Evolutionary conservation across 1,140 invertebrate species (phyloP), one percentile per base, ranked within the genome.

Genomic region (Ceratina australensis): DNA sequence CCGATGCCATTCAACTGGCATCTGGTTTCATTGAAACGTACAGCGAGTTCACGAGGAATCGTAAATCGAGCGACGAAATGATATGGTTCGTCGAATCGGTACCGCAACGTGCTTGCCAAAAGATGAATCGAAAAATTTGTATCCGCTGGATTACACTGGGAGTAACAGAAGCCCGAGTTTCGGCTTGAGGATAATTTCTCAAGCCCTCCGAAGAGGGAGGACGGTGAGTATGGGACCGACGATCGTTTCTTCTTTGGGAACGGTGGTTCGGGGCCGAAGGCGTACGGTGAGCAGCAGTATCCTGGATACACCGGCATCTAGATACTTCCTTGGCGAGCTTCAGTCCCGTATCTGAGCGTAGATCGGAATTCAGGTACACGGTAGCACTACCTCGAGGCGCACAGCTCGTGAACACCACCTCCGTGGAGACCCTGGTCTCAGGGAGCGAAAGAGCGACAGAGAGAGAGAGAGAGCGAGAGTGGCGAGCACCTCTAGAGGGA

Each of bases 281-380:
- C 24, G 78, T 80, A 80, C 79, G 79, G 79, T 80, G 84, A 84
- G 86, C 78, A 86, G 81, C 82, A 87, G 86, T 89, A 90, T 90
- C 86, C 89, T 89, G 88, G 88, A 90, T 89, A 89, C 83, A 76
- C 87, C 81, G 83, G 87, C 85, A 90, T 90, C 89, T 90, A 89
- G 89, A 90, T 90, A 89, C 88, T 89, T 88, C 84, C 86, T 87
- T 82, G 80, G 87, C 78, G 86, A 83, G 88, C 84, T 86, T 79
- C 72, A 87, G 84, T 67, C 80, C 83, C 86, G 86, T 91, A 91
- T 91, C 90, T 87, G 82, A 85, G 86, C 87, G 89, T 89, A 91
- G 90, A 91, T 91, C 90, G 90, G 90, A 91, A 91, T 91, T 91
- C 90, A 90, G 90, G 90, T 91, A 91, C 90, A 91, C 90, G 90